Base-by-base conservation (phyloP, 2,797 vertebrate species). In the Xenentodon cancila region DNA sequence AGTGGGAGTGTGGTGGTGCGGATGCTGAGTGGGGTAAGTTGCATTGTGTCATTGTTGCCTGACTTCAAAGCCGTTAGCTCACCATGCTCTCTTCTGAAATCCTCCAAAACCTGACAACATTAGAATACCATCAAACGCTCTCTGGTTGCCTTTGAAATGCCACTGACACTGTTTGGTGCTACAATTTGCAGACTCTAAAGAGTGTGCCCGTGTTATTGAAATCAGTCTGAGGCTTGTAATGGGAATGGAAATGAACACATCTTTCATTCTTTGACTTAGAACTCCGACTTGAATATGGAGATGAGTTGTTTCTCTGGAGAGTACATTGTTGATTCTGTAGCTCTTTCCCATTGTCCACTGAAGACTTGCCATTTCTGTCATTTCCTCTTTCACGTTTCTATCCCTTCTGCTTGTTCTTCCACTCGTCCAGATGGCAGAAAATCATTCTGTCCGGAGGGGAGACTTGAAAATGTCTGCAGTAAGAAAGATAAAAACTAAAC, bases 71-170 rank as follows among this genome's bases (percentile, higher is more conserved):
- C 81, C 0, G 25, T 40, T 64, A 64, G 79, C 85, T 85, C 79
- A 64, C 82, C 77, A 80, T 62, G 75, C 77, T 68, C 71, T 69
- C 62, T 6, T 71, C 82, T 74, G 67, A 84, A 91, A 76, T 68
- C 78, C 73, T 70, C 79, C 74, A 63, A 87, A 89, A 88, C 84
- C 86, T 88, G 85, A 90, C 91, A 90, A 84, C 88, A 90, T 90
- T 91, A 92, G 85, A 93, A 91, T 89, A 81, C 82, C 91, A 92
- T 93, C 91, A 91, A 91, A 91, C 86, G 77, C 86, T 88, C 74
- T 53, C 66, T 56, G 76, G 65, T 75, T 82, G 87, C 82, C 81
- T 93, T 92, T 91, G 90, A 92, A 92, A 91, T 80, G 81, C 77
- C 81, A 80, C 84, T 88, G 89, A 91, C 90, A 90, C 88, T 87